Evolutionary conservation across 92 coral and sea anemone genomes (phyloP).

Genomic region (Nematostella vectensis): DNA sequence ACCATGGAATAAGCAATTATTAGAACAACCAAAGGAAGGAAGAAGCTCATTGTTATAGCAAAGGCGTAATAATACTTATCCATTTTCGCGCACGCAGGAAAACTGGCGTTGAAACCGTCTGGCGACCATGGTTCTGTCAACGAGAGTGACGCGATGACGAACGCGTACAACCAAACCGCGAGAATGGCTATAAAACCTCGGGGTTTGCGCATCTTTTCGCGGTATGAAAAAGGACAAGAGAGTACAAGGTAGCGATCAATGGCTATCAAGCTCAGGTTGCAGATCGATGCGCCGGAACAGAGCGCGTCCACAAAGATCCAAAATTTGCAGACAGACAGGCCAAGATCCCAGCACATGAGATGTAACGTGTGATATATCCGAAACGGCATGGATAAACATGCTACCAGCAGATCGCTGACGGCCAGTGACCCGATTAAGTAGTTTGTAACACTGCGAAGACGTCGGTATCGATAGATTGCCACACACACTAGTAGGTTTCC

Average conservation of each 20-base stretch:
- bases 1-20: constrained; percentile 71
- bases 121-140: constrained; percentile 52
- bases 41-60: constrained; percentile 47
- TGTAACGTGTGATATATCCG: constrained; percentile 62
- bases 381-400: constrained; percentile 61
- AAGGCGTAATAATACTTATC: constrained; percentile 62
- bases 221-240: constrained; percentile 60
- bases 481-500: constrained; percentile 65
- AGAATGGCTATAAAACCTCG: constrained; percentile 43
- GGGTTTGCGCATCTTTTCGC: constrained; percentile 41
- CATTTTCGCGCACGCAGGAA: constrained; percentile 35
- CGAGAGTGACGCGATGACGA: constrained; percentile 51
- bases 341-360: constrained; percentile 59
- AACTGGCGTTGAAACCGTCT: constrained; percentile 7
- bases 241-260: constrained; percentile 66
- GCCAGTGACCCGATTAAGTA: constrained; percentile 79
- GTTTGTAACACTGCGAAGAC: constrained; percentile 67
- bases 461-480: constrained; percentile 49
- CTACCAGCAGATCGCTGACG: constrained; percentile 64
- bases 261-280: constrained; percentile 58
- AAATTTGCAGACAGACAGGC: constrained; percentile 39
- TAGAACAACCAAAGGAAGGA: constrained; percentile 55
- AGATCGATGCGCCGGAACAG: constrained; percentile 64
- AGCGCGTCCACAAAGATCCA: constrained; percentile 65
- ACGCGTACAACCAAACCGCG: constrained; percentile 58